Conservation (phyloP, 1,140 invertebrate species). For the Scaptomyza pallida region DNA sequence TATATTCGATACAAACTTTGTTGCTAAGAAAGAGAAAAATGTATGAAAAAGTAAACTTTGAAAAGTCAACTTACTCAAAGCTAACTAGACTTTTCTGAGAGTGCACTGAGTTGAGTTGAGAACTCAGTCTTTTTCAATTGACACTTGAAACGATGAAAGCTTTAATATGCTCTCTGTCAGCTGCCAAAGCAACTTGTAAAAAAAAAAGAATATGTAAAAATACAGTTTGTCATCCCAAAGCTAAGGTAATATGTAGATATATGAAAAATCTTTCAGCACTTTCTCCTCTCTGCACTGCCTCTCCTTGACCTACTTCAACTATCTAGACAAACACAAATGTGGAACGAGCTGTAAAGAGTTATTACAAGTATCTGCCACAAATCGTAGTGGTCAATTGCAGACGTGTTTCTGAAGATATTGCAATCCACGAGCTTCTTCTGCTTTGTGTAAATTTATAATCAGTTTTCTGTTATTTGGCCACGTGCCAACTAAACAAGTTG, state of each 20-base stretch:
- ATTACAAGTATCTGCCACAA: background rate
- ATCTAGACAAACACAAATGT: too few relatives aligned
- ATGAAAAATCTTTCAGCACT: too few relatives aligned
- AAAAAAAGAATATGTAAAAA: background rate
- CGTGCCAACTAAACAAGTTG: background rate
- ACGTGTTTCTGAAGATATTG: background rate
- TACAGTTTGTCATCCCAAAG: background rate
- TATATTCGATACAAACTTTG: too few relatives aligned
- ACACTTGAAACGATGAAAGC: background rate
- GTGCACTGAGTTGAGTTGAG: too few relatives aligned
- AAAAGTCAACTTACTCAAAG: background rate
- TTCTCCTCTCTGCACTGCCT: too few relatives aligned
- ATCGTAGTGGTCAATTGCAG: constrained; percentile 7
- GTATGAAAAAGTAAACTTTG: too few relatives aligned
- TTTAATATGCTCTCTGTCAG: constrained; percentile 3
- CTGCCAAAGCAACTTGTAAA: background rate
- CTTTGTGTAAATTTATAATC: background rate
- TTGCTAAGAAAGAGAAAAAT: too few relatives aligned
- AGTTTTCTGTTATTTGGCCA: background rate
- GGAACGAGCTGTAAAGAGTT: too few relatives aligned
- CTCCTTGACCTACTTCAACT: too few relatives aligned
- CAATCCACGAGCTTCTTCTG: background rate
- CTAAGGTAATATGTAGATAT: background rate
- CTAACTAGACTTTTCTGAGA: background rate
- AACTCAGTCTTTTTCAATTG: background rate